Evolutionary conservation across 2,113 vertebrate species (phyloP), one percentile per base, ranked within the genome.

Genomic region (Brachyhypopomus gauderio): DNA sequence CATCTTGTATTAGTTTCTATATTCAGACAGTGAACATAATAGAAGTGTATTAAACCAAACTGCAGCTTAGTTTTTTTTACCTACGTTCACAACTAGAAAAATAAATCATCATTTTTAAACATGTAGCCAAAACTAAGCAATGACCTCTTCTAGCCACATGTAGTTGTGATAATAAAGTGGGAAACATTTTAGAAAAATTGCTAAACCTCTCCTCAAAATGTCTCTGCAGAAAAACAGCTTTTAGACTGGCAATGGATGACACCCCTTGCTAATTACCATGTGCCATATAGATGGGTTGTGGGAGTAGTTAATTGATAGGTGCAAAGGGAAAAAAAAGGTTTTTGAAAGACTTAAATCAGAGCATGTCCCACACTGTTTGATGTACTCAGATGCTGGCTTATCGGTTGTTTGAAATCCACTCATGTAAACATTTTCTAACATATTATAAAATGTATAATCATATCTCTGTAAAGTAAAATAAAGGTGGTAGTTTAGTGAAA

Each of bases 231-330:
- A 87, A 81, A 77, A 64, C 82, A 84, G 88, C 85, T 90, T 89
- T 91, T 90, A 75, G 74, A 64, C 72, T 60, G 45, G 81, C 64
- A 36, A 77, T 74, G 75, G 70, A 85, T 84, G 81, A 69, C 83
- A 69, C 77, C 79, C 75, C 80, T 84, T 77, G 78, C 79, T 88
- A 85, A 89, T 90, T 86, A 89, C 87, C 90, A 90, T 87, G 88
- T 90, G 88, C 75, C 78, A 64, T 85, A 71, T 19, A 41, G 7
- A 81, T 72, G 75, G 56, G 81, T 66, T 38, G 72, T 80, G 84
- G 83, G 72, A 75, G 75, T 77, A n/a, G 27, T 72, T 92, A 92
- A 92, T 91, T 88, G 85, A 89, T 85, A 85, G 86, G 80, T 86
- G 69, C 34, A 41, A 74, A 85, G 81, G 77, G 41, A 83, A 83